Conservation (phyloP, 53 echinoderm and acorn worm genomes). For the Apostichopus leukothele region DNA sequence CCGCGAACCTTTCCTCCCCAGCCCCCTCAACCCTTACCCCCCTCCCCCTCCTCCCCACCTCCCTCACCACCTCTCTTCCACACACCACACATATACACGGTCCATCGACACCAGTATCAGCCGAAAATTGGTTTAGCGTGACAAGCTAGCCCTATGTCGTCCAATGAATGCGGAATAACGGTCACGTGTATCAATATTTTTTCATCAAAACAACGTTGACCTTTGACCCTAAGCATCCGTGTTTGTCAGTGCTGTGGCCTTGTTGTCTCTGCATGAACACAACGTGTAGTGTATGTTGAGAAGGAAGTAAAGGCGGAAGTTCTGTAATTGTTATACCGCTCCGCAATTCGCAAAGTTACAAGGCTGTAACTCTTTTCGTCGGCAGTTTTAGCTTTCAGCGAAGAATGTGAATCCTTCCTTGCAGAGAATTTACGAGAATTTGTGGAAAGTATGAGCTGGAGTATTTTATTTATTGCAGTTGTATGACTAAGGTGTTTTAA, state of each 20-base stretch:
- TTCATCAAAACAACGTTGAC: constrained; percentile 19
- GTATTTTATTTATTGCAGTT: too few relatives aligned
- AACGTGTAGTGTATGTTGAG: not conserved
- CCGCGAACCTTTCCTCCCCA: too few relatives aligned
- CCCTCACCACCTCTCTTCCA: too few relatives aligned
- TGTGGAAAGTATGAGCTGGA: not conserved
- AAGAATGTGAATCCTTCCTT: not conserved
- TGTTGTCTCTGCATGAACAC: not conserved
- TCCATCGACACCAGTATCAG: too few relatives aligned
- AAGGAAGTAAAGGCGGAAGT: constrained; percentile 3
- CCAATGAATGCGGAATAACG: not conserved
- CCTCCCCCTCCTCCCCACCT: too few relatives aligned
- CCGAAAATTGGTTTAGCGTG: too few relatives aligned
- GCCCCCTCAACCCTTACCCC: too few relatives aligned
- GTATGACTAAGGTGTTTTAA: too few relatives aligned
- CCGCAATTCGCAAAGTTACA: not conserved
- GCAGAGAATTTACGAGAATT: not conserved
- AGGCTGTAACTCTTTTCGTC: not conserved
- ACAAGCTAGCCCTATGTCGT: too few relatives aligned
- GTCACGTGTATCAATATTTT: not conserved
- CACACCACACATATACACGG: too few relatives aligned
- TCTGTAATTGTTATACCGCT: not conserved
- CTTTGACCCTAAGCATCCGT: constrained; percentile 25
- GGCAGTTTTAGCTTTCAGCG: not conserved
- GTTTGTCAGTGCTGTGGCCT: constrained; percentile 5